Conservation (phyloP, 2,113 vertebrate genomes). For the Rhadina sibilatrix region DNA sequence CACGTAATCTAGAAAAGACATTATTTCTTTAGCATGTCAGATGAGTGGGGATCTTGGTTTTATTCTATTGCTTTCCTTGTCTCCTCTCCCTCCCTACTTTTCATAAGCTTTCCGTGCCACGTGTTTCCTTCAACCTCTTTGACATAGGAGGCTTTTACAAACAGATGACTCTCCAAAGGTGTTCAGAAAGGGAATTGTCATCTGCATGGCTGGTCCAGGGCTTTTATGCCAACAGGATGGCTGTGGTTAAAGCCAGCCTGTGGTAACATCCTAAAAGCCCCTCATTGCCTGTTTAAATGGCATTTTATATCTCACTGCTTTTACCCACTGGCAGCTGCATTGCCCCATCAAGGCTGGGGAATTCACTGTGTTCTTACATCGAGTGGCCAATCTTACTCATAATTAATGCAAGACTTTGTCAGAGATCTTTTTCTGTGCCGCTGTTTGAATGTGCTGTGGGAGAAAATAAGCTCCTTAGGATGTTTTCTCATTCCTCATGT, state of each 20-base stretch:
- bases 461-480: neutral
- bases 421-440: neutral
- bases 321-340: neutral
- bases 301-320: neutral
- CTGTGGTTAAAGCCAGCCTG: neutral
- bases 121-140: slow-evolving; percentile 8
- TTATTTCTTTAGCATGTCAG: slow-evolving; percentile 57
- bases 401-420: neutral
- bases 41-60: slow-evolving; percentile 28
- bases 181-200: neutral
- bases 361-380: neutral
- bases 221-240: neutral
- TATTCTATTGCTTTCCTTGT: slow-evolving; percentile 44
- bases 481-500: fast-evolving
- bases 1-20: slow-evolving; percentile 70
- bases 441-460: neutral
- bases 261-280: neutral
- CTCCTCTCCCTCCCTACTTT: slow-evolving; percentile 10
- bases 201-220: neutral
- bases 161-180: neutral
- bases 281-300: neutral
- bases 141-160: neutral
- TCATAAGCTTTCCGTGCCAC: slow-evolving; percentile 10
- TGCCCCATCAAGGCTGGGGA: neutral
- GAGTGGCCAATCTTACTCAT: neutral